Evolutionary conservation across 2,888 invertebrate genomes (phyloP).

Genomic region (Hymenopus coronatus): DNA sequence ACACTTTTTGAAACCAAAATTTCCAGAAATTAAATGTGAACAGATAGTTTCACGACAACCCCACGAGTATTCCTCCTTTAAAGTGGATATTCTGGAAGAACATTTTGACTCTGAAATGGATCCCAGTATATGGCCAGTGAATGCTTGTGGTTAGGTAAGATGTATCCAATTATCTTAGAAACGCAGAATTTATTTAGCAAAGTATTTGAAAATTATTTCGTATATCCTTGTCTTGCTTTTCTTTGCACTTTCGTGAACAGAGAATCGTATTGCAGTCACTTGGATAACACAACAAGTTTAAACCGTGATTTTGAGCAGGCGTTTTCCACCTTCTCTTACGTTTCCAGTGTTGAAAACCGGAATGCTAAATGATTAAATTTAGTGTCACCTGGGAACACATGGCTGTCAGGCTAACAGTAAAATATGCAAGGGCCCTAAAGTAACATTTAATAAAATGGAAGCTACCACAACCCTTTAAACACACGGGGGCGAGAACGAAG

Average conservation of each 20-base stretch:
- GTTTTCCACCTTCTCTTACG: no score
- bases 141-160: no score
- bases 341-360: neutral
- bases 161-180: no score
- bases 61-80: no score
- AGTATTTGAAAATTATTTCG: neutral
- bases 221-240: neutral
- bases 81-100: no score
- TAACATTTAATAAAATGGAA: neutral
- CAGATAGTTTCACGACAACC: no score
- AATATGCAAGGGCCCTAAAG: neutral
- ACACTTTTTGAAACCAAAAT: no score
- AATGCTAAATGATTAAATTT: neutral
- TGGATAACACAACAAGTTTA: neutral
- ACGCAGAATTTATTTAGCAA: neutral
- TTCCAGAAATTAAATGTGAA: no score
- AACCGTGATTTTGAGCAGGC: neutral
- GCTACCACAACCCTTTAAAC: neutral
- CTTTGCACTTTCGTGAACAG: neutral
- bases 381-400: neutral
- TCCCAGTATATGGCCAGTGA: no score
- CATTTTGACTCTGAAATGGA: no score
- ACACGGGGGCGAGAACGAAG: neutral
- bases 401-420: neutral
- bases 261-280: neutral